Evolutionary conservation across 2,113 vertebrate genomes (phyloP).

Genomic region (Rhadina sibilatrix): DNA sequence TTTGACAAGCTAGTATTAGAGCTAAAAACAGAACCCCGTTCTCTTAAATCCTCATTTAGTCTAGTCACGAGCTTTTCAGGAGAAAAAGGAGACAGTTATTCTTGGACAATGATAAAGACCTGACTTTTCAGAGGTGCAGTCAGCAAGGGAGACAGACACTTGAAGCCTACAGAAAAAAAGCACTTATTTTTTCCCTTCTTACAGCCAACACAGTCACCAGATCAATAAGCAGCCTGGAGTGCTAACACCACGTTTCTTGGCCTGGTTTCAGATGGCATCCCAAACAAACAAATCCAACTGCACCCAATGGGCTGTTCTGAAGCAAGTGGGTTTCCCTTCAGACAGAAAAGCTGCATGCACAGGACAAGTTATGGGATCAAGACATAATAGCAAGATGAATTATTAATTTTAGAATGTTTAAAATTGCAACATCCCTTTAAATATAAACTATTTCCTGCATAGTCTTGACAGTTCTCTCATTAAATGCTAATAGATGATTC

Average conservation of each 20-base stretch:
- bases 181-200: background rate
- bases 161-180: background rate
- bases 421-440: conserved; percentile 14
- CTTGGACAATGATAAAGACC: background rate
- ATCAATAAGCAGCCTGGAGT: conserved; percentile 20
- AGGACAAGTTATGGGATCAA: background rate
- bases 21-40: background rate
- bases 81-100: background rate
- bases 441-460: conserved; percentile 10
- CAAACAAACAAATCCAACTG: background rate
- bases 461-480: background rate
- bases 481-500: conserved; percentile 21
- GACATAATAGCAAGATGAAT: background rate
- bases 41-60: background rate
- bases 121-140: background rate
- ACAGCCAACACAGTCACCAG: background rate
- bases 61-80: background rate
- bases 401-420: conserved; percentile 29
- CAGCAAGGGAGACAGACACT: background rate
- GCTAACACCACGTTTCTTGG: background rate
- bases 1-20: background rate
- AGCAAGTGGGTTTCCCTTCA: background rate
- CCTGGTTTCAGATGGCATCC: background rate
- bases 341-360: background rate
- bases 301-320: background rate